These are phyloP conservation scores for Numida meleagris DNA, from an alignment of 2,113 vertebrate genomes.

Conservation along the genomic window DNA sequence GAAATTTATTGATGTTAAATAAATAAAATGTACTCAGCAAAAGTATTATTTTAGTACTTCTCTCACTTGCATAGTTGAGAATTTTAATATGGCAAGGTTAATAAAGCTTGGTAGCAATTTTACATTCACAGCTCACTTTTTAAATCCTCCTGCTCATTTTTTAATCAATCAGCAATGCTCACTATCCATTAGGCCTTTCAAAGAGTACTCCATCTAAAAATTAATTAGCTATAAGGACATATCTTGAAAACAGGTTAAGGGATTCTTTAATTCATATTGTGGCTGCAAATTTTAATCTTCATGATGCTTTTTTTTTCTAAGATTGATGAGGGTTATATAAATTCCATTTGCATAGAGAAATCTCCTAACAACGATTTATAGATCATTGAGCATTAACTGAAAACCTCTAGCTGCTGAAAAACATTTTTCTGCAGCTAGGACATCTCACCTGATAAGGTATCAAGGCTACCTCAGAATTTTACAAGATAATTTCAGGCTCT, in stretches of 20 bases:
- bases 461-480: neutral
- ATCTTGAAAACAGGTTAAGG: conserved; percentile 54
- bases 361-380: conserved; percentile 68
- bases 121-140: conserved; percentile 36
- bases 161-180: conserved; percentile 59
- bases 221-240: conserved; percentile 60
- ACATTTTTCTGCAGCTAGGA: conserved; percentile 44
- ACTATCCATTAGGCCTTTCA: conserved; percentile 58
- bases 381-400: conserved; percentile 55
- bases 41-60: conserved; percentile 6
- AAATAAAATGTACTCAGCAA: neutral
- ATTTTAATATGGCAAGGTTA: conserved; percentile 35
- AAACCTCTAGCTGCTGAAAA: conserved; percentile 48
- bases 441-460: conserved; percentile 43
- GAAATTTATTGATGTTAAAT: conserved; percentile 23
- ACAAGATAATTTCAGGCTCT: neutral
- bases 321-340: conserved; percentile 72
- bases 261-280: conserved; percentile 37
- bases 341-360: conserved; percentile 72
- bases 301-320: conserved; percentile 45
- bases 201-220: conserved; percentile 64
- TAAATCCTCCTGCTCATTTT: conserved; percentile 54
- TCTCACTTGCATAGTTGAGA: neutral
- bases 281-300: conserved; percentile 62
- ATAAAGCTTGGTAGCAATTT: conserved; percentile 42